phyloP scores from a whole-genome alignment of 2,113 vertebrate species.

The Tamias sibiricus region DNA sequence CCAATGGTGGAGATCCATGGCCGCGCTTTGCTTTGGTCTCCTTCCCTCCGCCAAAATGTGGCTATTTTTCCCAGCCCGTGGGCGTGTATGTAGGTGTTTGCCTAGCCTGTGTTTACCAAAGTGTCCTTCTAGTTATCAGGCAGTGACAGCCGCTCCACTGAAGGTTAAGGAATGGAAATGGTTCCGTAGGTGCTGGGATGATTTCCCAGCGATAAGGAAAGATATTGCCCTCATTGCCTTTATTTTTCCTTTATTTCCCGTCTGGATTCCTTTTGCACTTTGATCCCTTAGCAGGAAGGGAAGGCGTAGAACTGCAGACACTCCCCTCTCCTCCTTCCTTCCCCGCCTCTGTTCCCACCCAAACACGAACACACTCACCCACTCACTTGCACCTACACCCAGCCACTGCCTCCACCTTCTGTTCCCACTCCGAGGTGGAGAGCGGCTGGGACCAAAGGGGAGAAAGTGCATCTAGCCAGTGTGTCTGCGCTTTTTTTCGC shows the following conservation, averaged over 20 bases:
- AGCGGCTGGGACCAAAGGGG: not conserved
- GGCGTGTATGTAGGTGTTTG: not conserved
- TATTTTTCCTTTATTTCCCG: not conserved
- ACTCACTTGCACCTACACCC: not conserved
- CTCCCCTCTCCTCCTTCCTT: not conserved
- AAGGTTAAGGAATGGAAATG: slow-evolving; percentile 18
- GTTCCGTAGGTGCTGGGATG: not conserved
- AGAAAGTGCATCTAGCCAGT: not conserved
- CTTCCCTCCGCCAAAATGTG: not conserved
- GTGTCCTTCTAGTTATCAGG: not conserved
- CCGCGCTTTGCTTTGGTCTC: not conserved
- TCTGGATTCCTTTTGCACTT: slow-evolving; percentile 66
- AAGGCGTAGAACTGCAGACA: slow-evolving; percentile 15
- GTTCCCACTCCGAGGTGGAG: not conserved
- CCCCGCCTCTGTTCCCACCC: not conserved
- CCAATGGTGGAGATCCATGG: not conserved
- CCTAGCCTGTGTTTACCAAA: not conserved
- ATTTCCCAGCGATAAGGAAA: not conserved
- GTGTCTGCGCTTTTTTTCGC: not conserved
- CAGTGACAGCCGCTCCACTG: not conserved
- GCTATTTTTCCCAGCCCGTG: not conserved
- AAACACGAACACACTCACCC: not conserved
- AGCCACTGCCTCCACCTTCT: not conserved
- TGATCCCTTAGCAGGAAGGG: slow-evolving; percentile 8
- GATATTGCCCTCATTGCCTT: not conserved